Conservation (phyloP, 2,113 vertebrate genomes). For the Pelecanus crispus region DNA sequence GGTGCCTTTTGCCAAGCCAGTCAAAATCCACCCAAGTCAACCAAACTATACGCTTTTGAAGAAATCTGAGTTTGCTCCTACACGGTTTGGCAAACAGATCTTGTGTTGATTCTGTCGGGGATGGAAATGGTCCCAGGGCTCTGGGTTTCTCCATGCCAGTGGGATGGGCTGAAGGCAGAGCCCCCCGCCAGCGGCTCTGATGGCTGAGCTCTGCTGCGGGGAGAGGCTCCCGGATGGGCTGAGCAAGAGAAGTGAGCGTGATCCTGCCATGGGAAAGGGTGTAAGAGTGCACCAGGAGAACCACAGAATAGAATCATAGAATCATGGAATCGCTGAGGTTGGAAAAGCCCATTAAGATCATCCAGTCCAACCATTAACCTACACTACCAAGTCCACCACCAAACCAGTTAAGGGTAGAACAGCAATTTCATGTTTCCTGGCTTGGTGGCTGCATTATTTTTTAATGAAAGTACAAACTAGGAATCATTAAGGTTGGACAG, state of each 20-base stretch:
- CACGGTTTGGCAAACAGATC: not conserved
- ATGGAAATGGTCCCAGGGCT: not conserved
- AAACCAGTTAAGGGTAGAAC: too few relatives aligned
- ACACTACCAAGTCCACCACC: too few relatives aligned
- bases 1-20: not conserved
- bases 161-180: not conserved
- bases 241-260: not conserved
- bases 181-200: accelerated
- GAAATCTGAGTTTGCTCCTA: not conserved
- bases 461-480: too few relatives aligned
- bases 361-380: too few relatives aligned
- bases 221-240: not conserved
- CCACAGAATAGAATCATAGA: too few relatives aligned
- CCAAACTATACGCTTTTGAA: not conserved
- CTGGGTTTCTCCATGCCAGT: accelerated
- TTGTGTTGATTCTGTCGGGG: not conserved
- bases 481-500: too few relatives aligned
- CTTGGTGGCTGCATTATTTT: too few relatives aligned
- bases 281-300: accelerated
- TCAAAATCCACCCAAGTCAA: not conserved
- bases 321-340: too few relatives aligned
- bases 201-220: not conserved
- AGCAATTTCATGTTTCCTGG: too few relatives aligned
- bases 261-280: not conserved
- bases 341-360: too few relatives aligned